Percentiles rank a stretch among this genome's conserved stretches.
These are phyloP conservation scores for Habrosyne pyritoides DNA, from an alignment of 2,888 invertebrate species.

Conservation along the genomic window DNA sequence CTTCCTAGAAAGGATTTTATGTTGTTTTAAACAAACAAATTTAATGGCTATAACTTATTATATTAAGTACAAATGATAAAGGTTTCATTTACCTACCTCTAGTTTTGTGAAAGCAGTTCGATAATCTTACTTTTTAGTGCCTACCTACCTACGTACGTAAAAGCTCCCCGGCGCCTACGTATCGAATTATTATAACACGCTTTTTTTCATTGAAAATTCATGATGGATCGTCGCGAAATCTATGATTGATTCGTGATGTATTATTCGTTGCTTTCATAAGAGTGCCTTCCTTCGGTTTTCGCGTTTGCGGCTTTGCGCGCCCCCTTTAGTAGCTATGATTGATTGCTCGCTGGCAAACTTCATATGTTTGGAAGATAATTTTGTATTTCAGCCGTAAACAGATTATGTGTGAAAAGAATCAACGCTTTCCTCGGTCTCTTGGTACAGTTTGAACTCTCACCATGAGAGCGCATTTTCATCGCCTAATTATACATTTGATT, in stretches of 20 bases:
- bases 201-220: constrained; percentile 74
- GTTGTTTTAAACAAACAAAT: neutral
- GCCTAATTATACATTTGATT: constrained; percentile 49
- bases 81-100: too few relatives aligned
- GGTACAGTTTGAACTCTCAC: constrained; percentile 56
- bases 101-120: neutral
- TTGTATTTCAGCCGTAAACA: constrained; percentile 82
- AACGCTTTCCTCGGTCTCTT: constrained; percentile 56
- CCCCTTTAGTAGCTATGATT: constrained; percentile 73
- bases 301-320: constrained; percentile 72
- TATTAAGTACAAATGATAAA: too few relatives aligned
- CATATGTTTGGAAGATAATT: constrained; percentile 82
- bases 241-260: constrained; percentile 82
- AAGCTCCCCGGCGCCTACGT: constrained; percentile 32
- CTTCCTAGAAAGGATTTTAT: neutral
- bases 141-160: constrained; percentile 38
- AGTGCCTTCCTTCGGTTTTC: constrained; percentile 71
- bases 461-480: constrained; percentile 63
- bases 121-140: constrained; percentile 17
- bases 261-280: constrained; percentile 79
- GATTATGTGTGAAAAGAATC: constrained; percentile 79
- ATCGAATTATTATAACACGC: constrained; percentile 47
- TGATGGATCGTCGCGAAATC: constrained; percentile 81
- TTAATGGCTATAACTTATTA: neutral
- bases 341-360: constrained; percentile 77